These are phyloP conservation scores for Atractosteus spatula DNA, from an alignment of 2,113 vertebrate genomes.

Conservation along the genomic window DNA sequence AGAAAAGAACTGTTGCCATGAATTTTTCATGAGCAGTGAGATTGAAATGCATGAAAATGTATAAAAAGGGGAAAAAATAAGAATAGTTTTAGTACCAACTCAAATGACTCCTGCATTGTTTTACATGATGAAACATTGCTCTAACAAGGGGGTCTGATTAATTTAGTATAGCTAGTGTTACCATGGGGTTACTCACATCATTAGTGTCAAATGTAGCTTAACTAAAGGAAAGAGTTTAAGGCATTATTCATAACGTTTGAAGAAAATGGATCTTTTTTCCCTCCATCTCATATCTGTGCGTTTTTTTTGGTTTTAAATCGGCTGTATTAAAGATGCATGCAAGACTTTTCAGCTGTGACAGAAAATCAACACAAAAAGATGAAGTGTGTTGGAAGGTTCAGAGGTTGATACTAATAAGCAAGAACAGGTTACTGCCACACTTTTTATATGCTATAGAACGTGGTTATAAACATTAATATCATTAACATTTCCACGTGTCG, in stretches of 20 bases:
- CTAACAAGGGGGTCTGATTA: slow-evolving; percentile 32
- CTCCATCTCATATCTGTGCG: not conserved
- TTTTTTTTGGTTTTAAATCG: slow-evolving; percentile 14
- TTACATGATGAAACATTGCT: slow-evolving; percentile 29
- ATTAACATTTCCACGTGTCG: slow-evolving; percentile 31
- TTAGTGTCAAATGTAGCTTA: slow-evolving; percentile 48
- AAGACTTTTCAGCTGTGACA: slow-evolving; percentile 22
- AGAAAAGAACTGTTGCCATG: not conserved
- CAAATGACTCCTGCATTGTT: slow-evolving; percentile 22
- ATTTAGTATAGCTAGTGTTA: slow-evolving; percentile 35
- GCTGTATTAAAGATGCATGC: slow-evolving; percentile 24
- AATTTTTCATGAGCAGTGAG: slow-evolving; percentile 1
- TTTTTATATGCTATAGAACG: not conserved
- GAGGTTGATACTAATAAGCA: slow-evolving; percentile 17
- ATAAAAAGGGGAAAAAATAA: not conserved
- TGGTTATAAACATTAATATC: not conserved
- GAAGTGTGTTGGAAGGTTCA: slow-evolving; percentile 17
- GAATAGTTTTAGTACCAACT: not conserved
- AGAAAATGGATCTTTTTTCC: slow-evolving; percentile 18
- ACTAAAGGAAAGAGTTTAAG: slow-evolving; percentile 32
- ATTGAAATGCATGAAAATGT: not conserved
- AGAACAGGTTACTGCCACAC: slow-evolving; percentile 8
- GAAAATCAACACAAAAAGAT: slow-evolving; percentile 21
- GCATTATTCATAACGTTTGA: slow-evolving; percentile 25
- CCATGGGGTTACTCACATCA: slow-evolving; percentile 42